Conservation (phyloP, 2,888 invertebrate genomes). For the Leucoptera coffeella region DNA sequence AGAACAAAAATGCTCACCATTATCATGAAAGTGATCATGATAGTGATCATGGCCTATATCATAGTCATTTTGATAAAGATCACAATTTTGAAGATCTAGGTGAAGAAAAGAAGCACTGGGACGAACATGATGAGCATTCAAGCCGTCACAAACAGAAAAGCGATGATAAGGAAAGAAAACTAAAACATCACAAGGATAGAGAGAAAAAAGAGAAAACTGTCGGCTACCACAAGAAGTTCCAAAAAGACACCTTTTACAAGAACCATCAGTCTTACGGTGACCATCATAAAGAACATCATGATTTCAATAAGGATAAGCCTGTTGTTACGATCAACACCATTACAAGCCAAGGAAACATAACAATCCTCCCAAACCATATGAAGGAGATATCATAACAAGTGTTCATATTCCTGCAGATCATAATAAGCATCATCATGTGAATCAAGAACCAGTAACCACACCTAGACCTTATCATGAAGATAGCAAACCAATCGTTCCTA, state of each 20-base stretch:
- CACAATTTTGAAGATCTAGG: constrained; percentile 40
- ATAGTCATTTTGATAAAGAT: constrained; percentile 28
- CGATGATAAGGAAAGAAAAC: constrained; percentile 39
- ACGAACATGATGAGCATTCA: constrained; percentile 35
- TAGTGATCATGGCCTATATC: constrained; percentile 36
- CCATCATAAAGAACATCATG: constrained; percentile 31
- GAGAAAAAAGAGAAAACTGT: constrained; percentile 39
- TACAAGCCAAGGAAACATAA: too few relatives aligned
- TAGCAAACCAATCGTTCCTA: too few relatives aligned
- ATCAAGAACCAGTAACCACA: too few relatives aligned
- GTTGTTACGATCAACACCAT: too few relatives aligned
- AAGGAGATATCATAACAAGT: too few relatives aligned
- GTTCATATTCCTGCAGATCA: too few relatives aligned
- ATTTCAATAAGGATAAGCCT: too few relatives aligned
- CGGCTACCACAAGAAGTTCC: constrained; percentile 43
- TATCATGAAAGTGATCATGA: constrained; percentile 41
- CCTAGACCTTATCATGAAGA: too few relatives aligned
- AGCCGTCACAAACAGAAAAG: constrained; percentile 39
- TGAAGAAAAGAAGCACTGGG: constrained; percentile 36
- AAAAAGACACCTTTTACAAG: constrained; percentile 41
- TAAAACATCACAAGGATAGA: constrained; percentile 37
- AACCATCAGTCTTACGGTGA: constrained; percentile 46
- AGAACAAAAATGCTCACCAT: constrained; percentile 41
- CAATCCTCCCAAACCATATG: too few relatives aligned
- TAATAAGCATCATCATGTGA: too few relatives aligned